phyloP scores from a whole-genome alignment of 2,113 vertebrate species.

The Oxyruncus cristatus region DNA sequence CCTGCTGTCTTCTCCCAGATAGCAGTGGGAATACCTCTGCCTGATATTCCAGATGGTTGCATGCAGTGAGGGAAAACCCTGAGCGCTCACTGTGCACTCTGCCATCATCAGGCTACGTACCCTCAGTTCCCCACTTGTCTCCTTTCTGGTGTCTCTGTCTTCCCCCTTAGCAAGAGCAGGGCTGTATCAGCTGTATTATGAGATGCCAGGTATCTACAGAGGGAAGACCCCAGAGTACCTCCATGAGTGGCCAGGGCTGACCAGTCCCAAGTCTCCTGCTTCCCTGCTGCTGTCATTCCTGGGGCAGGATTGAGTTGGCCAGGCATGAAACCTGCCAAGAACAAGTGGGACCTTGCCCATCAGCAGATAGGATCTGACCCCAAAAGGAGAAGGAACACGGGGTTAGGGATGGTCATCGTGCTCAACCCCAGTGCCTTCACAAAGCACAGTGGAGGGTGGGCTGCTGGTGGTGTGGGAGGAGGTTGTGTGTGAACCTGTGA shows the following conservation, averaged over 20 bases:
- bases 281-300: background rate
- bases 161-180: background rate
- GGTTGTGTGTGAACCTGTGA: background rate
- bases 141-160: background rate
- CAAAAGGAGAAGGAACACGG: background rate
- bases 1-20: background rate
- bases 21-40: background rate
- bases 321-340: background rate
- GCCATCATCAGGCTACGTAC: background rate
- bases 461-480: background rate
- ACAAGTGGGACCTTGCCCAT: background rate
- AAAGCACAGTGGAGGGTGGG: background rate
- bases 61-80: background rate
- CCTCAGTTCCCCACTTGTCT: background rate
- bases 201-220: background rate
- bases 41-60: background rate
- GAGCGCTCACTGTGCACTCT: background rate
- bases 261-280: background rate
- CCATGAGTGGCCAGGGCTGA: accelerated
- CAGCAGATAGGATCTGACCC: background rate
- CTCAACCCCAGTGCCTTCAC: background rate
- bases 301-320: background rate
- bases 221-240: background rate
- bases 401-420: background rate
- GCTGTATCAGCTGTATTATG: accelerated